Base-by-base conservation (phyloP, 2,888 invertebrate species). In the Punctoribates punctum region DNA sequence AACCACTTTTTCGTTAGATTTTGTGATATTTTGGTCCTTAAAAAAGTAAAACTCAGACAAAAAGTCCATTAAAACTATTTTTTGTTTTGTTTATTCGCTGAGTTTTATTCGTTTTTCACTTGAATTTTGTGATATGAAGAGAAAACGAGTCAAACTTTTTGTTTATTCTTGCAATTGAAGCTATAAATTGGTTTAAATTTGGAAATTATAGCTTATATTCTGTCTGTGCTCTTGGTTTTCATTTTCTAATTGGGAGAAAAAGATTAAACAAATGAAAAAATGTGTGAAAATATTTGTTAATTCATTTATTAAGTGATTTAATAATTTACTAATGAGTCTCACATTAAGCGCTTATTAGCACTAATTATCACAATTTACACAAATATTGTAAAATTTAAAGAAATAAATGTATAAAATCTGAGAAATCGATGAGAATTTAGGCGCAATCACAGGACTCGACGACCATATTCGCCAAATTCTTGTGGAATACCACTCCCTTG, bases 391-490 rank as follows among this genome's bases (percentile, higher is more conserved):
- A 15, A 27, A 67, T 67, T 34, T 15, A 54, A n/a, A 54, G 8
- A 54, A 54, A 54, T 48, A n/a, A 54, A 5, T 20, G 20, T 20
- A 54, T n/a, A 54, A 57, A 25, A 4, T 25, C 13, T 60, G 60
- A 60, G 57, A 9, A 62, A 38, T 67, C n/a, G 27, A 34, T 65
- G 34, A 3, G 34, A 23, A 38, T 46, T 75, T 75, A 80, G n/a
- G 79, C 79, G 72, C 94, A 94, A 23, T 93, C 94, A 83, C 94
- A 94, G 8, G 91, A 89, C 81, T 93, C 92, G n/a, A 94, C 92
- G 57, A 93, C 90, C 93, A 94, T 94, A 81, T 94, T 93, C 0
- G 93, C 92, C 77, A 94, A 84, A 0, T 90, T 89, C 82, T 91
- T 91, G 81, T 90, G 89, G 65, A 90, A 90, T 79, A 91, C 88